A percentile compares a stretch with the other conserved stretches of the same genome.
Evolutionary conservation across 2,113 vertebrate species (phyloP).

Genomic region (Parotia lawesii): DNA sequence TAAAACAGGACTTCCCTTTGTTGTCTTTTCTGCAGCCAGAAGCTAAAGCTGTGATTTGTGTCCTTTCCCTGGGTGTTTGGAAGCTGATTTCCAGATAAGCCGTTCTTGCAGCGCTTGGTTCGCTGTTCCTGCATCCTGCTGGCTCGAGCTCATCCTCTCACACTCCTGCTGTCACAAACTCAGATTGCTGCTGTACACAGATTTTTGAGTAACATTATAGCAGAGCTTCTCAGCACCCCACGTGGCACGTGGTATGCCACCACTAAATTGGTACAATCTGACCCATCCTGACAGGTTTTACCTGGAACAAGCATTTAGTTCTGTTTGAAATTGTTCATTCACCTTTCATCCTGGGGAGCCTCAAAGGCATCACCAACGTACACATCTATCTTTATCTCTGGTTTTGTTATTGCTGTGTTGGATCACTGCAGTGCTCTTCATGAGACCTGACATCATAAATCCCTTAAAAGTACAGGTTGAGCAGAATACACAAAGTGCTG

Average conservation of each 20-base stretch:
- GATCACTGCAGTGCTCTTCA: neutral
- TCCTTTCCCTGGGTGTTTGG: neutral
- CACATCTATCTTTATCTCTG: neutral
- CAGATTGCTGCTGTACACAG: neutral
- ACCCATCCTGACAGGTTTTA: neutral
- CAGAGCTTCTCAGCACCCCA: neutral
- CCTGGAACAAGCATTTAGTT: neutral
- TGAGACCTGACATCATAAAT: neutral
- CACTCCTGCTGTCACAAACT: neutral
- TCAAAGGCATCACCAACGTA: neutral
- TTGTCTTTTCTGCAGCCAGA: neutral
- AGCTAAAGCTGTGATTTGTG: neutral
- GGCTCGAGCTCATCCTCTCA: neutral
- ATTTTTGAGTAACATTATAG: neutral
- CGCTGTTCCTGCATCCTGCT: neutral
- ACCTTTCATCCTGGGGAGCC: neutral
- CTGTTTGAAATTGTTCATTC: neutral
- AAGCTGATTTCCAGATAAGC: neutral
- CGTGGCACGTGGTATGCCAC: fast-evolving
- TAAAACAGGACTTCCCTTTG: neutral
- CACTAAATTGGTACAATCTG: neutral
- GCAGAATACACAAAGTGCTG: neutral
- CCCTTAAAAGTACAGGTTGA: neutral
- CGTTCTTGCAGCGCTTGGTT: fast-evolving
- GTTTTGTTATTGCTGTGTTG: neutral